Evolutionary conservation across 2,797 vertebrate genomes (phyloP).

Genomic region (Botia kubotai): DNA sequence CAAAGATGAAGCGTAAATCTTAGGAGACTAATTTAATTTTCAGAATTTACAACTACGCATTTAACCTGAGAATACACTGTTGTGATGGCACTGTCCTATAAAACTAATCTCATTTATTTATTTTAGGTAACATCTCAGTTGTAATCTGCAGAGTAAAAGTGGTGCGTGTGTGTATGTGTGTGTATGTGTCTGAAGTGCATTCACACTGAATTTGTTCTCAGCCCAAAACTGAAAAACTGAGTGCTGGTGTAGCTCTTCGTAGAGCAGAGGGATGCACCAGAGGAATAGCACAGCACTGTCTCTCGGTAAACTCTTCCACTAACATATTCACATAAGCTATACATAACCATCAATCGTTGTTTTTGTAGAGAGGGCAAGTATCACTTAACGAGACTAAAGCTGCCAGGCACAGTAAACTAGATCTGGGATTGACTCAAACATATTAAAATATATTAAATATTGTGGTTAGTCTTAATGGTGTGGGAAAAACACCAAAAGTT

Average conservation of each 20-base stretch:
- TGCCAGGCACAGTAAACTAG: neutral
- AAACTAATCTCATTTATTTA: neutral
- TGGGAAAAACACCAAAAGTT: slow-evolving; percentile 25
- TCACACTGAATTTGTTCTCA: slow-evolving; percentile 6
- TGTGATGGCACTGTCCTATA: neutral
- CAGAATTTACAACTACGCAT: neutral
- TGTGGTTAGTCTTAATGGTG: slow-evolving; percentile 23
- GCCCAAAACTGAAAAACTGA: too few species aligned
- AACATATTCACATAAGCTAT: slow-evolving; percentile 14
- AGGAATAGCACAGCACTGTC: neutral
- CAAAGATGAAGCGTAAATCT: neutral
- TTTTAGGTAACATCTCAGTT: neutral
- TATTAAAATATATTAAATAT: neutral
- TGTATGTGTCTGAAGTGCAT: neutral
- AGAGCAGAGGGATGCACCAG: neutral
- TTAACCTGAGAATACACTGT: neutral
- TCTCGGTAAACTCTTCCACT: neutral
- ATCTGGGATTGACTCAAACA: neutral
- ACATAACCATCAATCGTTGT: slow-evolving; percentile 9
- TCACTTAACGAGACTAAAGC: neutral
- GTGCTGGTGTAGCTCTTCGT: neutral
- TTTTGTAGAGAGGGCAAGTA: neutral
- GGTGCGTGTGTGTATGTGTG: neutral
- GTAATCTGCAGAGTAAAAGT: slow-evolving; percentile 1
- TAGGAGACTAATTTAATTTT: too few species aligned